phyloP scores from a whole-genome alignment of 2,797 vertebrate genomes.

The Darevskia mixta region DNA sequence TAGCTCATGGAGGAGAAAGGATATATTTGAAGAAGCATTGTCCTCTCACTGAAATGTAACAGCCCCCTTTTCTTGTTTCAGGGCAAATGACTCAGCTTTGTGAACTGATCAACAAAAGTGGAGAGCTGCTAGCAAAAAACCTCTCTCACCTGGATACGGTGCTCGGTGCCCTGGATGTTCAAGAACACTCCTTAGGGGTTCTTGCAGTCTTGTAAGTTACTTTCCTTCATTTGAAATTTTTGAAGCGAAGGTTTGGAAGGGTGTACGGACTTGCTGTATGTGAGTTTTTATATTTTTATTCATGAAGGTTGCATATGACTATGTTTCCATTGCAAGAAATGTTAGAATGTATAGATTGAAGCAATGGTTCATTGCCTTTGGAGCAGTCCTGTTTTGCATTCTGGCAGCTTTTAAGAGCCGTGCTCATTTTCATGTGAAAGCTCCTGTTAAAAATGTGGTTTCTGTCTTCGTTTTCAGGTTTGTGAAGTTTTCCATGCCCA shows the following conservation, averaged over 20 bases:
- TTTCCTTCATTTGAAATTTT: slow-evolving; percentile 16
- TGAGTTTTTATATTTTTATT: background rate
- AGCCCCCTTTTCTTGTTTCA: slow-evolving; percentile 67
- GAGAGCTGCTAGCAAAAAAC: slow-evolving; percentile 98
- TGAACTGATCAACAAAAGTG: slow-evolving; percentile 99
- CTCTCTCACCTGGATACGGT: slow-evolving; percentile 98
- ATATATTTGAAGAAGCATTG: too few species aligned
- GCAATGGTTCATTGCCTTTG: background rate
- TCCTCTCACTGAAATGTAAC: background rate
- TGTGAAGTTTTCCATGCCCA: slow-evolving; percentile 99
- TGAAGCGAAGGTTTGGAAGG: background rate
- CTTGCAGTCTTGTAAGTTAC: slow-evolving; percentile 95
- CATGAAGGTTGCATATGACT: background rate
- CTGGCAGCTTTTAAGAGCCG: background rate
- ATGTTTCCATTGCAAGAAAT: background rate
- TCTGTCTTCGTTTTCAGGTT: slow-evolving; percentile 83
- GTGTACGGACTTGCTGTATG: background rate
- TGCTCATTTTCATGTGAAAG: background rate
- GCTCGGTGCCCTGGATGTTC: slow-evolving; percentile 96
- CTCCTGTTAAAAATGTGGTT: background rate
- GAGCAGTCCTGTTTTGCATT: background rate
- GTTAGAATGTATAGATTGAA: background rate
- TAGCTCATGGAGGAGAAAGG: too few species aligned
- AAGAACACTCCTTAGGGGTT: slow-evolving; percentile 97
- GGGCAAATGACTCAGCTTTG: slow-evolving; percentile 99